Conservation (phyloP, 2,888 invertebrate species). For the Achlya flavicornis region DNA sequence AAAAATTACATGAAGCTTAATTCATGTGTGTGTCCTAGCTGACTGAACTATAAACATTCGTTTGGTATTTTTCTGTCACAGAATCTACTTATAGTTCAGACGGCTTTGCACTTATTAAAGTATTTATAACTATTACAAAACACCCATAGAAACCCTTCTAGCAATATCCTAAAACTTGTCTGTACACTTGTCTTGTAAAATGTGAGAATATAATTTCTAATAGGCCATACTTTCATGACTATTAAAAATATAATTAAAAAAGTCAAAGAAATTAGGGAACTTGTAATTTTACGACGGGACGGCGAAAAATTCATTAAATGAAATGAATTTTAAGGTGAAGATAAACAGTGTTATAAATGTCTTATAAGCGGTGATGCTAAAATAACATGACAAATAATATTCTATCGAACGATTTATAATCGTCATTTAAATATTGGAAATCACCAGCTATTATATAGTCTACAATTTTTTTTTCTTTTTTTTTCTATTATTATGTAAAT, state of each 20-base stretch:
- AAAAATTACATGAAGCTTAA: too few relatives aligned
- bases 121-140: neutral
- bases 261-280: conserved; percentile 31
- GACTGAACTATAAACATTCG: too few relatives aligned
- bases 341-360: neutral
- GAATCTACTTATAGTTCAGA: neutral
- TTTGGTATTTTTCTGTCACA: too few relatives aligned
- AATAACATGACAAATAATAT: neutral
- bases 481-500: neutral
- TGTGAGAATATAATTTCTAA: neutral
- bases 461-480: neutral
- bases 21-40: too few relatives aligned
- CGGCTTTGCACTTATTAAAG: neutral
- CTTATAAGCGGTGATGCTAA: too few relatives aligned
- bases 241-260: conserved; percentile 13
- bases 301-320: conserved; percentile 31
- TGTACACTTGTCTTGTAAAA: neutral
- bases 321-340: neutral
- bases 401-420: neutral
- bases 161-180: too few relatives aligned
- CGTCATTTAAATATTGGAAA: neutral
- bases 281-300: conserved; percentile 37
- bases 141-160: neutral
- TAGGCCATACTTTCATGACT: neutral
- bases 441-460: neutral